Percentiles rank a stretch among this genome's conserved stretches.
These are phyloP conservation scores for Marcusenius ussheri DNA, from an alignment of 2,113 vertebrate species.

Conservation along the genomic window DNA sequence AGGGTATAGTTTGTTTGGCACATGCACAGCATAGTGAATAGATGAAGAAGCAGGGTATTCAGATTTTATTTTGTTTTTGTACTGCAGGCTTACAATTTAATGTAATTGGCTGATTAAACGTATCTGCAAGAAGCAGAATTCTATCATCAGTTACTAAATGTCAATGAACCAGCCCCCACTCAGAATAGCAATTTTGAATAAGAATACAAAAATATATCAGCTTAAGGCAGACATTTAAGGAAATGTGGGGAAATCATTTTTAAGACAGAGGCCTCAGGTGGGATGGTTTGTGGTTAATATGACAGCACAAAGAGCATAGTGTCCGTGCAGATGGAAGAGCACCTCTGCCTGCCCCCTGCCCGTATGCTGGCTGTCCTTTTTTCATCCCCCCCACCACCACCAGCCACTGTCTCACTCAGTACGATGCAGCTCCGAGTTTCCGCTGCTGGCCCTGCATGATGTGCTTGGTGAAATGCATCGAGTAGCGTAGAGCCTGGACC, in stretches of 20 bases:
- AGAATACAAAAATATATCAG: background rate
- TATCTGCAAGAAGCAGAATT: conserved; percentile 9
- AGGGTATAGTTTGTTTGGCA: background rate
- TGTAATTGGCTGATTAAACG: background rate
- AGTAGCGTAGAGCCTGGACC: background rate
- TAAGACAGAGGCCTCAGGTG: background rate
- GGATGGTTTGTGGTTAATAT: background rate
- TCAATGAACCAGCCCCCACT: background rate
- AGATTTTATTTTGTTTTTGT: background rate
- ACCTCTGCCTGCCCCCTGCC: background rate
- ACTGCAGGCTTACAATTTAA: background rate
- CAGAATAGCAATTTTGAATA: background rate
- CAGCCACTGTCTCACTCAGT: background rate
- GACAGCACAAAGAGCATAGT: background rate
- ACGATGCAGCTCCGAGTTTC: background rate
- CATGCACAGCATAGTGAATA: background rate
- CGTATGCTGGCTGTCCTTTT: background rate
- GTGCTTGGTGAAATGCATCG: background rate
- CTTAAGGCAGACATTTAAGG: background rate
- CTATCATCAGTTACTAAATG: background rate
- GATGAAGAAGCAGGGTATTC: background rate
- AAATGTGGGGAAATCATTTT: background rate
- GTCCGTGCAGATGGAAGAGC: background rate
- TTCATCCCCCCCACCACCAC: background rate
- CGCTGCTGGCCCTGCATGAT: background rate